Conservation (phyloP, 2,888 invertebrate genomes). For the Eristalis intricaria region DNA sequence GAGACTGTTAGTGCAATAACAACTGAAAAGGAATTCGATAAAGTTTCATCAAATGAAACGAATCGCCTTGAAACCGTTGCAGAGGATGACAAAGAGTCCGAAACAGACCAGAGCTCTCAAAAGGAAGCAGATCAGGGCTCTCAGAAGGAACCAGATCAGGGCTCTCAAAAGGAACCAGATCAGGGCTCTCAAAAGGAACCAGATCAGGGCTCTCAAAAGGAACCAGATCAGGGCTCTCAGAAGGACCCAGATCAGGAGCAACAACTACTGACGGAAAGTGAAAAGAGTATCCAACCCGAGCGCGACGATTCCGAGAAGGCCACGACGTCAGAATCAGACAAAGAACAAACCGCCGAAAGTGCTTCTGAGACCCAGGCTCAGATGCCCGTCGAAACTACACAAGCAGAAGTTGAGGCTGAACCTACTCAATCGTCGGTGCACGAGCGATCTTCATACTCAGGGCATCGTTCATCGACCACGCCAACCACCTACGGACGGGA, state of each 20-base stretch:
- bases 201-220: too few species aligned
- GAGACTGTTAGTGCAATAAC: constrained; percentile 60
- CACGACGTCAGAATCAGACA: neutral
- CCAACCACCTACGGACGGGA: constrained; percentile 76
- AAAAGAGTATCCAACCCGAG: too few species aligned
- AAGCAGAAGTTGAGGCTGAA: constrained; percentile 33
- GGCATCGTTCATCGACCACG: constrained; percentile 35
- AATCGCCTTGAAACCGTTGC: constrained; percentile 41
- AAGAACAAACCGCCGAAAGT: neutral
- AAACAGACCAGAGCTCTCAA: constrained; percentile 9
- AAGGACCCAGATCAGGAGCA: too few species aligned
- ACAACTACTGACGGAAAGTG: too few species aligned
- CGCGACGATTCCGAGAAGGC: neutral
- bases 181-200: too few species aligned
- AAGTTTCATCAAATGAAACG: constrained; percentile 34
- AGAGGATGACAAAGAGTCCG: constrained; percentile 54
- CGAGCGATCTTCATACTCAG: neutral
- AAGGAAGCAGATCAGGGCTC: neutral
- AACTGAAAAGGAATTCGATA: constrained; percentile 61
- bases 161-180: too few species aligned
- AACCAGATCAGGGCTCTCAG: too few species aligned
- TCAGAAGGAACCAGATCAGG: too few species aligned
- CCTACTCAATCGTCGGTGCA: neutral
- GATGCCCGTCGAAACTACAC: neutral
- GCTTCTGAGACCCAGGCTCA: constrained; percentile 17